Base-by-base conservation (phyloP, 2,888 invertebrate species). In the Eupithecia exiguata region DNA sequence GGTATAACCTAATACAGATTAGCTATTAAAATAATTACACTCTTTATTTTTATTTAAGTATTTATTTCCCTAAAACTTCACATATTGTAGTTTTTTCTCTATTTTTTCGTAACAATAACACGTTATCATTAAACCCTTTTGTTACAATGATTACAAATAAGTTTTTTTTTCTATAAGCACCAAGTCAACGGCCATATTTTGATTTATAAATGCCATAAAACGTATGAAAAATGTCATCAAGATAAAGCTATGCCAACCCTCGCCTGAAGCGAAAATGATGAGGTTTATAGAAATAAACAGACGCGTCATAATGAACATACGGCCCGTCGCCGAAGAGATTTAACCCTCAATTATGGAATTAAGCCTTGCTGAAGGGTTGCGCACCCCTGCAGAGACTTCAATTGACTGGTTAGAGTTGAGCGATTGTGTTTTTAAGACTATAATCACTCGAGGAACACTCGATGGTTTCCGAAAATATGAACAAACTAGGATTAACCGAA, bases 341-440 rank as follows among this genome's bases (percentile, higher is more conserved):
- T 93, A 92, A 92, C 93, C 93, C 93, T 93, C 94, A 94, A 94
- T 94, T 93, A 94, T 93, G 88, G 91, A 91, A 93, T 94, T 93
- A 94, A 92, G 90, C 89, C 83, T 85, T 84, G 88, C 78, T 90
- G 91, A 93, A 93, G 93, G 93, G 93, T 92, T 92, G 86, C 79
- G 84, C 79, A 80, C 86, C 91, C 90, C 89, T 85, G 87, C 82
- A 80, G 87, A 80, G 87, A 85, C 81, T 86, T 80, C 85, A 84
- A 89, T 88, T 86, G 85, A 86, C 79, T 79, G 74, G 70, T 71
- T 78, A 66, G 66, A 16, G 66, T 21, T 40, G 66, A 43, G 25
- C 43, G 67, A 67, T 68, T 36, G 14, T 72, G 53, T 69, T 67
- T 73, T 35, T 67, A 61, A 66, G 16, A 65, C 35, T 5, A 65